A percentile compares a stretch with the other conserved stretches of the same genome.
Conservation (phyloP, 1,140 invertebrate genomes). For the Ectropis grisescens region DNA sequence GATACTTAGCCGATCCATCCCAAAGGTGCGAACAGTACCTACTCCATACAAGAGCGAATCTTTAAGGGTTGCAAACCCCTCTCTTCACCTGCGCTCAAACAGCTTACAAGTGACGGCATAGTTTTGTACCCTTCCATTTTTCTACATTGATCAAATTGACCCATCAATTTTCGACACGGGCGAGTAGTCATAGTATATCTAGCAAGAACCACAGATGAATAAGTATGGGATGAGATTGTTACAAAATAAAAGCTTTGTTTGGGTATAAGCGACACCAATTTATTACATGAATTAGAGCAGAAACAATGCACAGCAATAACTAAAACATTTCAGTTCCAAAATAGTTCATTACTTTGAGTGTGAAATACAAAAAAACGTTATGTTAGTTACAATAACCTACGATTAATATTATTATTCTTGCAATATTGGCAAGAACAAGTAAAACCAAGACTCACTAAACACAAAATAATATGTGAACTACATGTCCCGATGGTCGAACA, state of each 20-base stretch:
- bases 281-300: conserved; percentile 44
- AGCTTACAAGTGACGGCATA: too few species aligned
- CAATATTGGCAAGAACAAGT: conserved; percentile 44
- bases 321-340: conserved; percentile 22
- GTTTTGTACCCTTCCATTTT: too few species aligned
- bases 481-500: conserved; percentile 33
- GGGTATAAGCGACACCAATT: conserved; percentile 60
- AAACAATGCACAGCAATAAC: conserved; percentile 41
- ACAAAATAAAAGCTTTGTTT: neutral
- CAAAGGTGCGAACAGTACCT: too few species aligned
- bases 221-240: too few species aligned
- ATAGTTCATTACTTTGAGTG: conserved; percentile 22
- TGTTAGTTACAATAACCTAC: conserved; percentile 31
- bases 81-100: too few species aligned
- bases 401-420: conserved; percentile 25
- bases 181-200: too few species aligned
- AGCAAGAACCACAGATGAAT: too few species aligned
- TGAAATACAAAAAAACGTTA: conserved; percentile 28
- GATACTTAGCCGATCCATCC: too few species aligned
- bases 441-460: conserved; percentile 71
- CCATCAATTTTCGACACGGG: too few species aligned
- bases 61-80: too few species aligned
- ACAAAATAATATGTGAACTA: conserved; percentile 47
- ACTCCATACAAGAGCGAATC: too few species aligned
- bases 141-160: too few species aligned